phyloP scores from a whole-genome alignment of 2,113 vertebrate species.

The Campylomormyrus numenius region DNA sequence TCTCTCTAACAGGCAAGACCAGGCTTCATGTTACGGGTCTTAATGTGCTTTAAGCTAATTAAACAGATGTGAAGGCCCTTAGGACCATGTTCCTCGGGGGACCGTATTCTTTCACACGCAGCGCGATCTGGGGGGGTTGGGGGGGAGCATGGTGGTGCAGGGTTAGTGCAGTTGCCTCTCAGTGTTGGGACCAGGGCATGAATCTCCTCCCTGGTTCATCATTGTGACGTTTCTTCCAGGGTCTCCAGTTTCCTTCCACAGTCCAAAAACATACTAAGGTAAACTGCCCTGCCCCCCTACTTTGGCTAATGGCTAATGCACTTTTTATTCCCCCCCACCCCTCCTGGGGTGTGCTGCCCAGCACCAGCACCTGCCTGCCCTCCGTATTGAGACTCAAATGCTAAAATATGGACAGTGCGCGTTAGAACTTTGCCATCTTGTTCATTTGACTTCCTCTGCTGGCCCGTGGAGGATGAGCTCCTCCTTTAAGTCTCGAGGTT shows the following conservation, averaged over 20 bases:
- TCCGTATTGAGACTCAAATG: too few relatives aligned
- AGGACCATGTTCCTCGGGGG: background rate
- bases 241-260: too few relatives aligned
- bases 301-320: background rate
- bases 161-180: too few relatives aligned
- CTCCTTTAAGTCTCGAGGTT: too few relatives aligned
- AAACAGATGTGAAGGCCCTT: background rate
- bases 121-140: background rate
- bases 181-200: too few relatives aligned
- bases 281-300: background rate
- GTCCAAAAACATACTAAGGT: background rate
- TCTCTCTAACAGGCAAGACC: background rate
- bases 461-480: too few relatives aligned
- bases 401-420: too few relatives aligned
- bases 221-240: too few relatives aligned
- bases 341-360: background rate
- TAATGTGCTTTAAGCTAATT: constrained; percentile 15
- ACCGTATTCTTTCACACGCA: background rate
- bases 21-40: background rate
- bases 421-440: too few relatives aligned
- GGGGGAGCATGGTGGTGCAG: background rate
- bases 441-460: too few relatives aligned
- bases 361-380: too few relatives aligned
- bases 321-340: background rate
- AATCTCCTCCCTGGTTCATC: too few relatives aligned